Base-by-base conservation (phyloP, 2,113 vertebrate genomes). In the Atractosteus spatula region DNA sequence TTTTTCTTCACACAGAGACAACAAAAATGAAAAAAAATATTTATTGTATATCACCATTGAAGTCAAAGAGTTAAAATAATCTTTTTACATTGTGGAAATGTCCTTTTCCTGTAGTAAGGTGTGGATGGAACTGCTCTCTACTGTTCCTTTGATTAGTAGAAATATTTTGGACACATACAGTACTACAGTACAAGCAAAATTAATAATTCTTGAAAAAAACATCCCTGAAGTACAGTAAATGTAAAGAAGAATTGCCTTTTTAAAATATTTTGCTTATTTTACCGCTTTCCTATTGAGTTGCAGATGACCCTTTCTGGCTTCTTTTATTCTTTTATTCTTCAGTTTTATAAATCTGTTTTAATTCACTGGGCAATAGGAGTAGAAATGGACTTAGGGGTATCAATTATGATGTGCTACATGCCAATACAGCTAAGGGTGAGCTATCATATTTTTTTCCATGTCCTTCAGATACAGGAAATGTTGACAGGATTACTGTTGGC, bases 271-370 rank as follows among this genome's bases (percentile, higher is more conserved):
- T 43, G 62, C 55, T 17, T 73, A 64, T 14, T 73, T 73, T 47
- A 73, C 64, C 10, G 44, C 71, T 57, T 43, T 67, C 55, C 54
- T 61, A 57, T 41, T 8, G 17, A 57, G 47, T 57, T 71, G 7
- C 43, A 44, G 70, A 64, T 61, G 63, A 67, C 64, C 64, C 55
- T 41, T 67, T 55, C 63, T 66, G 42, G 55, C 47, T 44, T 43
- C n/a, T 56, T 3, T 42, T 8, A 51, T 3, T 42, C 8, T 55
- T 73, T 29, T 29, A 29, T 29, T 29, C 29, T 29, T 29, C 29
- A 29, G 29, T 29, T 73, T 17, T 59, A 61, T 73, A 61, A 73
- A 67, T 17, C 55, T 41, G 14, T 68, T 68, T 55, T 55, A 45
- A 68, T 10, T 10, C 16, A 55, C 45, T 54, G 47, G 29, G 66